Evolutionary conservation across 1,140 invertebrate species (phyloP).

Genomic region (Drosophila tristis): DNA sequence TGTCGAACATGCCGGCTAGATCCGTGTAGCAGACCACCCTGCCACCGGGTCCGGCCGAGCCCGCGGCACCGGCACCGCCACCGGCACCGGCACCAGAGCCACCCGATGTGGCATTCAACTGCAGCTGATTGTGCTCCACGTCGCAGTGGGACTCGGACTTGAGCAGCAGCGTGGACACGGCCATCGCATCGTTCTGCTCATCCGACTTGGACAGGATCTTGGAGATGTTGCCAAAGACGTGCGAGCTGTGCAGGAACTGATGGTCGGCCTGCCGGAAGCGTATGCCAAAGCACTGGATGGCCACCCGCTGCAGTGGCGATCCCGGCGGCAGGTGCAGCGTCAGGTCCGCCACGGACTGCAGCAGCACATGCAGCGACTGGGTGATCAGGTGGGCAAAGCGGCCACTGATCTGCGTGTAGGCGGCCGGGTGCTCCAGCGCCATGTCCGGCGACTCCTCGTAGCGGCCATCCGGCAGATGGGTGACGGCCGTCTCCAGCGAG

Average conservation of each 20-base stretch:
- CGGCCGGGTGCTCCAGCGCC: slow-evolving; percentile 92
- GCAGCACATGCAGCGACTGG: slow-evolving; percentile 92
- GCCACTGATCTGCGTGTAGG: slow-evolving; percentile 92
- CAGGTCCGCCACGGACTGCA: slow-evolving; percentile 96
- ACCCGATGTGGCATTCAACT: slow-evolving; percentile 2
- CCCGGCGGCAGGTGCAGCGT: slow-evolving; percentile 95
- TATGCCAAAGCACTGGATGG: slow-evolving; percentile 96
- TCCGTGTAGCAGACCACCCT: slow-evolving; percentile 70
- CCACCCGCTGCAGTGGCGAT: slow-evolving; percentile 95
- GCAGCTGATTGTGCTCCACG: slow-evolving; percentile 60
- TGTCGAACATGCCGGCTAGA: slow-evolving; percentile 78
- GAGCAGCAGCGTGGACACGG: slow-evolving; percentile 54
- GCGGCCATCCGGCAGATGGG: slow-evolving; percentile 53
- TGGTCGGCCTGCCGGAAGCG: slow-evolving; percentile 95
- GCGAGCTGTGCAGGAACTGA: slow-evolving; percentile 95
- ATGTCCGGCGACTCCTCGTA: slow-evolving; percentile 79
- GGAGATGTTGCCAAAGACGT: slow-evolving; percentile 98
- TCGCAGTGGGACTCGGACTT: slow-evolving; percentile 49
- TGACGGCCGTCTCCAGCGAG: slow-evolving; percentile 86
- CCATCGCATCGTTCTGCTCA: slow-evolving; percentile 87
- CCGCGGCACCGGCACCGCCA: slow-evolving; percentile 18
- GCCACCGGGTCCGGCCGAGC: slow-evolving; percentile 56
- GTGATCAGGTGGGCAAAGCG: slow-evolving; percentile 92
- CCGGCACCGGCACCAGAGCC: slow-evolving; percentile 30
- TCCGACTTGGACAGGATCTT: slow-evolving; percentile 97